These are phyloP conservation scores for Calephelis perditalis DNA, from an alignment of 2,888 invertebrate genomes.

Conservation along the genomic window DNA sequence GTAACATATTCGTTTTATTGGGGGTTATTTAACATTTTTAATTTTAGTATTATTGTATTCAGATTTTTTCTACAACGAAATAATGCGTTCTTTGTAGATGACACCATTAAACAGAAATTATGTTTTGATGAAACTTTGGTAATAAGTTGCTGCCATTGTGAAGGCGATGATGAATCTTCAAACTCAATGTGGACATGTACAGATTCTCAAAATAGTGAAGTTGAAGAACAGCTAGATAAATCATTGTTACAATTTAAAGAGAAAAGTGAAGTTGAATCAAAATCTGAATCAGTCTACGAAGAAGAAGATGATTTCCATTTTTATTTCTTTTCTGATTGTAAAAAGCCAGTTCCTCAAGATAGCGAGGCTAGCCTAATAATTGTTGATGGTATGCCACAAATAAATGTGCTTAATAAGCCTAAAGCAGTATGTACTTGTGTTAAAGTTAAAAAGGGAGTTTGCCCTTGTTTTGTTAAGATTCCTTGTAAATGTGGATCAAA, in stretches of 20 bases:
- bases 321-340: slow-evolving; percentile 67
- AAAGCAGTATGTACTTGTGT: slow-evolving; percentile 46
- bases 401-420: slow-evolving; percentile 42
- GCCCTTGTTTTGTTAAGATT: slow-evolving; percentile 48
- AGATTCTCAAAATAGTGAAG: slow-evolving; percentile 41
- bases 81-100: slow-evolving; percentile 46
- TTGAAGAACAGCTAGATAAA: slow-evolving; percentile 40
- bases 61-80: slow-evolving; percentile 2
- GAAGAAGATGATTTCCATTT: slow-evolving; percentile 59
- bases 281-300: slow-evolving; percentile 39
- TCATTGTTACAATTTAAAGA: slow-evolving; percentile 34
- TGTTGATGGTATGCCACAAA: slow-evolving; percentile 55
- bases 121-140: slow-evolving; percentile 76
- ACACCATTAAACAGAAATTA: slow-evolving; percentile 61
- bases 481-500: slow-evolving; percentile 61
- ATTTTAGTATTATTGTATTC: too few species aligned
- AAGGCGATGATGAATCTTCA: slow-evolving; percentile 49
- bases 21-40: too few species aligned
- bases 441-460: slow-evolving; percentile 45
- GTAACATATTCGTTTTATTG: too few species aligned
- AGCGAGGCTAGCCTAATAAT: slow-evolving; percentile 53
- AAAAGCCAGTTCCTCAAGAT: slow-evolving; percentile 40
- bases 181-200: slow-evolving; percentile 64
- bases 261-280: slow-evolving; percentile 37
- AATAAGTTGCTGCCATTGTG: slow-evolving; percentile 69